These are phyloP conservation scores for Heteronetta atricapilla DNA, from an alignment of 2,113 vertebrate genomes.

Conservation along the genomic window DNA sequence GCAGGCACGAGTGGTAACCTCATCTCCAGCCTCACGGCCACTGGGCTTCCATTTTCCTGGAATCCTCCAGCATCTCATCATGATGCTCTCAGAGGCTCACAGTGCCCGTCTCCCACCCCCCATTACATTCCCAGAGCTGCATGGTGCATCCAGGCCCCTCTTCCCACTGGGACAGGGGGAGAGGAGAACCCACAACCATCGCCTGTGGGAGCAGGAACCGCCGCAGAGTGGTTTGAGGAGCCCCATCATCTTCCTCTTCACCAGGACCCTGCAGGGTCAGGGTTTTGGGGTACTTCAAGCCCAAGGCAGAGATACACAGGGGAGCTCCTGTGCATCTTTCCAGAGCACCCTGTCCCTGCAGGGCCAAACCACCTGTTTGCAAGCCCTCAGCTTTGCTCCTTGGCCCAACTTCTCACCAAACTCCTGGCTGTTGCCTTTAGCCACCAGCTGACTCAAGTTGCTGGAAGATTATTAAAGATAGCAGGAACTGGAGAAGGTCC, in stretches of 20 bases:
- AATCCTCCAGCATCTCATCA: not conserved
- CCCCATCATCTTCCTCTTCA: not conserved
- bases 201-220: accelerated
- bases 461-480: conserved; percentile 29
- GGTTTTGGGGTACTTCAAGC: no score
- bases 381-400: accelerated
- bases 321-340: not conserved
- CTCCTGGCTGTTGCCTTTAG: not conserved
- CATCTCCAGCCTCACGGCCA: not conserved
- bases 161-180: accelerated
- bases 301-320: not conserved
- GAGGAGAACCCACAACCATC: not conserved
- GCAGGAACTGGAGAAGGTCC: not conserved
- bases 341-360: not conserved
- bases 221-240: not conserved
- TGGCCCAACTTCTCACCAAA: not conserved
- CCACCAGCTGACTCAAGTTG: not conserved
- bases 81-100: accelerated
- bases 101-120: not conserved
- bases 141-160: not conserved
- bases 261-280: accelerated
- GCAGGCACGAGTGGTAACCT: not conserved
- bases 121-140: accelerated
- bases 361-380: accelerated
- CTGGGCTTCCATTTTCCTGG: not conserved